Percentiles rank a stretch among this genome's conserved stretches.
Evolutionary conservation across 2,113 vertebrate species (phyloP).

Genomic region (Microtus oregoni): DNA sequence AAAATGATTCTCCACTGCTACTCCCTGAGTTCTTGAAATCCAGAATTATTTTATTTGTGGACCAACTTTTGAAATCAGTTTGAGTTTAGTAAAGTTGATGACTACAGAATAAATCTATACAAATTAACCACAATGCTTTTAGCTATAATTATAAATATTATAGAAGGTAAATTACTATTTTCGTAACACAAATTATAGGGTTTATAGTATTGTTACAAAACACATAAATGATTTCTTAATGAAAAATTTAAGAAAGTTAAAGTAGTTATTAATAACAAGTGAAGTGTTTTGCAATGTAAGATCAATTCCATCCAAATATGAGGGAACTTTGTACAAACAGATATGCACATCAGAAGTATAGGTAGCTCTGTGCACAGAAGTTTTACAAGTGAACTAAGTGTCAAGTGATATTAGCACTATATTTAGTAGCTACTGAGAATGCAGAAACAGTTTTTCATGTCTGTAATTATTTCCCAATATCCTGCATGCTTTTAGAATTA

Average conservation of each 20-base stretch:
- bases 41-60: neutral
- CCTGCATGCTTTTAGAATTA: slow-evolving; percentile 46
- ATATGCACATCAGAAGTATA: neutral
- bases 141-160: neutral
- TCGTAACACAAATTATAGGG: slow-evolving; percentile 3
- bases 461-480: neutral
- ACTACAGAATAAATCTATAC: neutral
- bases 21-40: neutral
- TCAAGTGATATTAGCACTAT: slow-evolving; percentile 33
- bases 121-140: neutral
- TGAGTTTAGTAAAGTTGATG: neutral
- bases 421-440: slow-evolving; percentile 23
- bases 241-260: slow-evolving; percentile 38
- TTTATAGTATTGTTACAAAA: neutral
- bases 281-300: neutral
- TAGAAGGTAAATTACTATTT: neutral
- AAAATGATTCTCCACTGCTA: neutral
- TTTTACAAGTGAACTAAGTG: neutral
- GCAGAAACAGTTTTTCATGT: slow-evolving; percentile 33
- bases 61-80: slow-evolving; percentile 37
- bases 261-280: slow-evolving; percentile 4
- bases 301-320: slow-evolving; percentile 14
- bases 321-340: neutral
- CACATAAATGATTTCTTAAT: neutral
- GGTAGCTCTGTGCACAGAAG: neutral